Evolutionary conservation across 2,113 vertebrate genomes (phyloP), one percentile per base, ranked within the genome.

Genomic region (Alethe castanea): DNA sequence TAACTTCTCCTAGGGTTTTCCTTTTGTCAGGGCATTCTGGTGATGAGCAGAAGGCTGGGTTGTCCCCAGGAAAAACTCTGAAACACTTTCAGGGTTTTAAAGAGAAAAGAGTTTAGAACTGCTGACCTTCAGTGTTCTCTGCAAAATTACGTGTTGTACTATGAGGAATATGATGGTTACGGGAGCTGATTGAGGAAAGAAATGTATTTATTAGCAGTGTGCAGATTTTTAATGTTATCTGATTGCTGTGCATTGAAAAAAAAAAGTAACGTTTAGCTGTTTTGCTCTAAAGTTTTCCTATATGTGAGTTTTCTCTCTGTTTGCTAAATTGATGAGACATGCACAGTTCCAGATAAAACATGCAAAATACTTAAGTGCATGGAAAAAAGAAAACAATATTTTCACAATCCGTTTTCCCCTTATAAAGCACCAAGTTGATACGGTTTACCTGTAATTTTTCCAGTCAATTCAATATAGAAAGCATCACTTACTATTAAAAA

Each of bases 11-110:
- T 45, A 26, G 23, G 12, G 6, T 33, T 81, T 29, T 81, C 11
- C 59, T 80, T 54, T 17, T 50, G 16, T 31, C 12, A 1, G 12
- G 29, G 9, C 19, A 0, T 28, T n/a, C 23, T 28, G 57, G 36
- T 4, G 15, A 14, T 31, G 35, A 35, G 53, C 53, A 80, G 24
- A 24, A 59, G 40, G 16, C 53, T 57, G 72, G 11, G 17, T 45
- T 45, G 52, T 81, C 35, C 45, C 52, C 26, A 25, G 19, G 35
- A 13, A 40, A 83, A 35, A 4, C 18, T 26, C 64, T 45, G n/a
- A 31, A 83, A 26, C 24, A 29, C 11, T 44, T 38, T 0, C 1
- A 19, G 3, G 0, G 48, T 54, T 31, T 59, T 20, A 26, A 53
- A 13, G 52, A 38, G 16, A 53, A 45, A 54, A n/a, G 6, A 18